Evolutionary conservation across 2,888 invertebrate genomes (phyloP).

Genomic region (Ectobius pallidus): DNA sequence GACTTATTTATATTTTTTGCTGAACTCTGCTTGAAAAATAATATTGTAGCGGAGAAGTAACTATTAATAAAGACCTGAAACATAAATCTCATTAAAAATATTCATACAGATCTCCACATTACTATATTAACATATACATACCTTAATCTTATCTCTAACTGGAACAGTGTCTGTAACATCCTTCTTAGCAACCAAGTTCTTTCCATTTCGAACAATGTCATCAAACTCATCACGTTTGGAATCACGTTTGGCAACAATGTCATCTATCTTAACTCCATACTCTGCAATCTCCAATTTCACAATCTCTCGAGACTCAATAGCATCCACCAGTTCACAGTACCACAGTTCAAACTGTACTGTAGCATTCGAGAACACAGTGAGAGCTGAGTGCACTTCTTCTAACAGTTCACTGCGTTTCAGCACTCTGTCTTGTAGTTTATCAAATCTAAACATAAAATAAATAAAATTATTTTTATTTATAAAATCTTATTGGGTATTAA

Average conservation of each 20-base stretch:
- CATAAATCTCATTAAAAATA: too few relatives aligned
- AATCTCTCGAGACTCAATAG: constrained; percentile 75
- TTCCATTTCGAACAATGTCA: constrained; percentile 79
- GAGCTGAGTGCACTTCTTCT: constrained; percentile 74
- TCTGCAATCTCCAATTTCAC: constrained; percentile 70
- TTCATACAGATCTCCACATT: too few relatives aligned
- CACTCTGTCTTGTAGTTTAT: constrained; percentile 82
- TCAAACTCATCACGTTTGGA: constrained; percentile 72
- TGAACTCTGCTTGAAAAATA: too few relatives aligned
- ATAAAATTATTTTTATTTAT: too few relatives aligned
- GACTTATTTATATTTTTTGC: too few relatives aligned
- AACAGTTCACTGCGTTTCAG: constrained; percentile 80
- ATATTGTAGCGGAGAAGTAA: too few relatives aligned
- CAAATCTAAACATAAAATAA: constrained; percentile 71
- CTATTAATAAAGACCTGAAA: too few relatives aligned
- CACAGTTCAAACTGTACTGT: constrained; percentile 74
- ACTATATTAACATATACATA: too few relatives aligned
- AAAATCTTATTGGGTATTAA: too few relatives aligned
- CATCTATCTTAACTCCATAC: constrained; percentile 59
- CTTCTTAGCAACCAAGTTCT: constrained; percentile 78
- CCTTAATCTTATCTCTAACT: constrained; percentile 83
- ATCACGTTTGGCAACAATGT: constrained; percentile 65
- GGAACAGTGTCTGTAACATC: constrained; percentile 87
- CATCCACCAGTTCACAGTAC: constrained; percentile 71
- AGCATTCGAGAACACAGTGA: constrained; percentile 71